phyloP scores from a whole-genome alignment of 2,797 vertebrate genomes.

The Danio kyathit region DNA sequence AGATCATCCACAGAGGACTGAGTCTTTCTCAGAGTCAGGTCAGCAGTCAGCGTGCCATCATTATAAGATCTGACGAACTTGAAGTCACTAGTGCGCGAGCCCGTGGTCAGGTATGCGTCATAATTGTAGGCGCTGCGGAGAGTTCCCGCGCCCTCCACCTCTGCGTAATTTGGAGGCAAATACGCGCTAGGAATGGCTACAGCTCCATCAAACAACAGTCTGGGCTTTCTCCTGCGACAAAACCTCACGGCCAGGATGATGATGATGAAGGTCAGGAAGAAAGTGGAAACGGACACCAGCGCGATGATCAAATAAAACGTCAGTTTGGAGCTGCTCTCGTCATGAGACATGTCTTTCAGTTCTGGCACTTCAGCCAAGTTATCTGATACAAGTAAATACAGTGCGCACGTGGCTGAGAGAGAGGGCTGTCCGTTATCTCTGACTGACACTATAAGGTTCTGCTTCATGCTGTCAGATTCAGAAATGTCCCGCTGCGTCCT shows the following conservation, averaged over 20 bases:
- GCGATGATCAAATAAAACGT: conserved; percentile 58
- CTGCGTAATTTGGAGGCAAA: too few relatives aligned
- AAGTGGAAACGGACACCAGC: too few relatives aligned
- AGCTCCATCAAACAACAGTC: conserved; percentile 28
- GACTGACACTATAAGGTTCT: conserved; percentile 69
- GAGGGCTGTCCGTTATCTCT: conserved; percentile 73
- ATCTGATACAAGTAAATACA: conserved; percentile 62
- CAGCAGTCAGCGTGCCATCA: conserved; percentile 37
- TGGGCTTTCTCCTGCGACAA: conserved; percentile 49
- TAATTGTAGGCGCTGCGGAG: too few relatives aligned
- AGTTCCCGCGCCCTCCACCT: too few relatives aligned
- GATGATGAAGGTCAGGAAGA: too few relatives aligned
- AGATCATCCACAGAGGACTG: too few relatives aligned
- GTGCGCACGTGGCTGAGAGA: conserved; percentile 61
- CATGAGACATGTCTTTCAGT: conserved; percentile 54
- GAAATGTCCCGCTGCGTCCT: conserved; percentile 64
- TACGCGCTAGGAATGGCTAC: background rate
- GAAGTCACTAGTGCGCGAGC: conserved; percentile 62
- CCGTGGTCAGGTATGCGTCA: too few relatives aligned
- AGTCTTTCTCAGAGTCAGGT: background rate
- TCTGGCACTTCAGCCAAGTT: conserved; percentile 59
- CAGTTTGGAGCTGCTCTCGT: conserved; percentile 61
- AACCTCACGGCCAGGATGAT: conserved; percentile 42
- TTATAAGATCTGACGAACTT: conserved; percentile 66
- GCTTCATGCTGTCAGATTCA: conserved; percentile 68